These are phyloP conservation scores for Melanotaenia boesemani DNA, from an alignment of 2,797 vertebrate species.

Conservation along the genomic window DNA sequence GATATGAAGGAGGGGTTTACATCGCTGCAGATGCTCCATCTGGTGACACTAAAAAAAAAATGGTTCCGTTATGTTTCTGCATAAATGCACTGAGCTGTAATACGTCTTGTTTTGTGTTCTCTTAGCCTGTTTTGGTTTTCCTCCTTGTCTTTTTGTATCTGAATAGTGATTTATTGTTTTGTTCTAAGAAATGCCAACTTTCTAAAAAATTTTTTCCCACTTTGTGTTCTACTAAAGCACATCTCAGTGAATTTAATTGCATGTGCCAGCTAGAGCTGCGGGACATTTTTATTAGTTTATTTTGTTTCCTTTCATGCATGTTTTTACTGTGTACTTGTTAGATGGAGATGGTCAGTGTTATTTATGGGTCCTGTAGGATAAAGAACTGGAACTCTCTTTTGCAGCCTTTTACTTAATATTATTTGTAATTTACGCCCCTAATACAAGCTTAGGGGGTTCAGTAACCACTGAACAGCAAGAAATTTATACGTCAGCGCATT, in stretches of 20 bases:
- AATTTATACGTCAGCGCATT: background rate
- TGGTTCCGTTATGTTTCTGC: slow-evolving; percentile 18
- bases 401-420: background rate
- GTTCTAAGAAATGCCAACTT: slow-evolving; percentile 31
- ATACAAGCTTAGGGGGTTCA: background rate
- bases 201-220: slow-evolving; percentile 28
- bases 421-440: background rate
- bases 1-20: slow-evolving; percentile 24
- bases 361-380: background rate
- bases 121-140: background rate
- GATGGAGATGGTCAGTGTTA: background rate
- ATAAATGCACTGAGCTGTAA: background rate
- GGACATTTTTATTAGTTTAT: background rate
- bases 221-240: slow-evolving; percentile 6
- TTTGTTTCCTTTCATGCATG: background rate
- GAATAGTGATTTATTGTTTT: slow-evolving; percentile 20
- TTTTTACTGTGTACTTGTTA: background rate
- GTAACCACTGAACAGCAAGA: background rate
- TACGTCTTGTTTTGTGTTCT: background rate
- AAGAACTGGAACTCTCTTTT: background rate
- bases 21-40: slow-evolving; percentile 30
- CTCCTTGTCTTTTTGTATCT: background rate
- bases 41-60: slow-evolving; percentile 11
- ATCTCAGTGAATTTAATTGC: slow-evolving; percentile 46
- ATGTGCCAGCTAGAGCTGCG: slow-evolving; percentile 16